Evolutionary conservation across 1,140 invertebrate species (phyloP).

Genomic region (Zelostemma sp.): DNA sequence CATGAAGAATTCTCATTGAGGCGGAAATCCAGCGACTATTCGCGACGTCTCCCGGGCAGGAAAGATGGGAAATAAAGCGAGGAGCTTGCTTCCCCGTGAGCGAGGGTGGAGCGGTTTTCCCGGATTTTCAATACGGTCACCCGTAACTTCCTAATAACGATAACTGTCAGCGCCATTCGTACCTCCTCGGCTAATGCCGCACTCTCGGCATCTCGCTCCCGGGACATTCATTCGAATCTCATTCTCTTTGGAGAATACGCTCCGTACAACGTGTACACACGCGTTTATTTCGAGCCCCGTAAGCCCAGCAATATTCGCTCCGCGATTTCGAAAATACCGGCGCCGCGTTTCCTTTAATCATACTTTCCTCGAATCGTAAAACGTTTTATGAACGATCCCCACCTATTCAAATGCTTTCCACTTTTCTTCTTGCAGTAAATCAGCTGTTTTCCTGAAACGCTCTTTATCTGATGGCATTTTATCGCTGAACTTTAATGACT

Average conservation of each 20-base stretch:
- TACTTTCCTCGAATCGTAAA: too few relatives aligned
- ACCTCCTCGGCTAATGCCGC: constrained; percentile 2
- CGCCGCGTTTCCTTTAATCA: too few relatives aligned
- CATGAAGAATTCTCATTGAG: constrained; percentile 6
- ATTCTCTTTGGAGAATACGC: constrained; percentile 7
- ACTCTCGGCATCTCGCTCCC: constrained; percentile 9
- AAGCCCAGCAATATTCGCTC: background rate
- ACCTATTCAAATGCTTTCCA: too few relatives aligned
- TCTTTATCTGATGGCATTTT: too few relatives aligned
- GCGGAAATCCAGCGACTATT: background rate
- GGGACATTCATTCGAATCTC: constrained; percentile 47
- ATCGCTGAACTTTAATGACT: too few relatives aligned
- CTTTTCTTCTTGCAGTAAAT: too few relatives aligned
- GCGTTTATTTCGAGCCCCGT: background rate
- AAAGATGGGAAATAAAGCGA: constrained; percentile 7
- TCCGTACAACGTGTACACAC: background rate
- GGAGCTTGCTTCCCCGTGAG: too few relatives aligned
- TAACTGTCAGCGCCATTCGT: constrained; percentile 44
- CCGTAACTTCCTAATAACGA: constrained; percentile 42
- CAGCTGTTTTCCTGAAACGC: too few relatives aligned
- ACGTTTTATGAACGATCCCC: too few relatives aligned
- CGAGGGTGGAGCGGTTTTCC: constrained; percentile 6
- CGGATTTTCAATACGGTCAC: constrained; percentile 30
- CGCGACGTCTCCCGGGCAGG: background rate
- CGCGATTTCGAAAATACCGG: background rate